A percentile compares a stretch with the other conserved stretches of the same genome.
Conservation (phyloP, 2,797 vertebrate genomes). For the Chelon auratus region DNA sequence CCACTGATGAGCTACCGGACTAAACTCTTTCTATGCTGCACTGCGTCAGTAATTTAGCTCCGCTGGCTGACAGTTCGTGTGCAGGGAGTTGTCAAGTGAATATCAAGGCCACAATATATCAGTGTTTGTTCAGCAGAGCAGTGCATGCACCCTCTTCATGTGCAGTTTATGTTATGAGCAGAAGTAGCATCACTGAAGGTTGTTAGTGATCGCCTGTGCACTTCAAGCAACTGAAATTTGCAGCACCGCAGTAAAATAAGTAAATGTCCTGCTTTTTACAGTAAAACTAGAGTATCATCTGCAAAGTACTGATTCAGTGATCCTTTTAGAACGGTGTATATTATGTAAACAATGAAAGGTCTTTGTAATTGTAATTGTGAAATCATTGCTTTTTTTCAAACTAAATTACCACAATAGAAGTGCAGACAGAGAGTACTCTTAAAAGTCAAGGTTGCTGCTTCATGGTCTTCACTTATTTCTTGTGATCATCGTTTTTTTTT, state of each 20-base stretch:
- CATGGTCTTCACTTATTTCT: too few species aligned
- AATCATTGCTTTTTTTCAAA: too few species aligned
- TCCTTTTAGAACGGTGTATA: not conserved
- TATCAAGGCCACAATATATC: slow-evolving; percentile 63
- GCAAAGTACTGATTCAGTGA: not conserved
- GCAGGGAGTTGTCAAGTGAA: slow-evolving; percentile 51
- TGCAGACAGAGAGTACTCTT: too few species aligned
- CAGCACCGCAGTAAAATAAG: not conserved
- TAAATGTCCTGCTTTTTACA: not conserved
- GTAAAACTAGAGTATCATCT: not conserved
- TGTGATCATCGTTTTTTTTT: too few species aligned
- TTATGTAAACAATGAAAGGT: not conserved
- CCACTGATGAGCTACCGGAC: slow-evolving; percentile 65
- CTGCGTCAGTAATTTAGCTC: slow-evolving; percentile 60
- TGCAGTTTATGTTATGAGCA: slow-evolving; percentile 8
- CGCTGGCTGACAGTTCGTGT: slow-evolving; percentile 50
- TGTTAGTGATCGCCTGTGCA: not conserved
- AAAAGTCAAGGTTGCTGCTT: too few species aligned
- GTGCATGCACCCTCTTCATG: slow-evolving; percentile 8
- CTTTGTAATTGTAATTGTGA: too few species aligned
- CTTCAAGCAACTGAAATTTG: not conserved
- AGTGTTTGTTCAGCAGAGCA: slow-evolving; percentile 50
- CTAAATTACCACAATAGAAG: too few species aligned
- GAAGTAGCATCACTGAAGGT: not conserved
- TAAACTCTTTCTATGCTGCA: slow-evolving; percentile 51